Evolutionary conservation across 2,113 vertebrate species (phyloP), one percentile per base, ranked within the genome.

Genomic region (Microtus montanus): DNA sequence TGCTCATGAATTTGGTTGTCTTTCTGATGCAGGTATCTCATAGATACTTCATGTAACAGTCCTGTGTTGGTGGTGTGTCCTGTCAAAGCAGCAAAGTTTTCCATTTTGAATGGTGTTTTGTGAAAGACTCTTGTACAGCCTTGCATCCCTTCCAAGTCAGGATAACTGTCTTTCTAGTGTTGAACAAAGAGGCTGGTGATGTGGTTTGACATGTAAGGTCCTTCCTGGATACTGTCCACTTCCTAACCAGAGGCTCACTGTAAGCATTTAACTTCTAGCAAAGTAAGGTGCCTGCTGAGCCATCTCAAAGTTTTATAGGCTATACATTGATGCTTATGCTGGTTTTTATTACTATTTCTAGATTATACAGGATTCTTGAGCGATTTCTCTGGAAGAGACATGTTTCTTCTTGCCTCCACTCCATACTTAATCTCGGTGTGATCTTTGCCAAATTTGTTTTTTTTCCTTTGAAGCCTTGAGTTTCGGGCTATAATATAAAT

Each of bases 41-140:
- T 47, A n/a, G 64, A 10, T 71, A 22, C 19, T 71, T 47, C 33
- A 7, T 87, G 22, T 38, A 7, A 24, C 13, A 28, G 44, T 70
- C 11, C 33, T 44, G n/a, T 87, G 8, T 1, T 49, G 33, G 20
- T 26, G 12, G 20, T 26, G 20, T 70, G 7, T 52, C 52, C 35
- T 52, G 49, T 38, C 33, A 38, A 33, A 28, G 17, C 47, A 78
- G 26, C 61, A 22, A n/a, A 54, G 47, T 20, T 97, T 98, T 97
- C 63, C 41, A 88, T 97, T 97, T 97, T 96, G 38, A 89, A 85
- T 64, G 41, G 96, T 97, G 83, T 97, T 85, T 91, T 96, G 74
- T 84, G 90, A 85, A 94, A 97, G 94, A 96, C 90, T 95, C 61
- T 70, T 90, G 63, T 95, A 47, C 89, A 94, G 47, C 89, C 74